Conservation (phyloP, 2,797 vertebrate species). For the Lepilemur ruficaudatus region DNA sequence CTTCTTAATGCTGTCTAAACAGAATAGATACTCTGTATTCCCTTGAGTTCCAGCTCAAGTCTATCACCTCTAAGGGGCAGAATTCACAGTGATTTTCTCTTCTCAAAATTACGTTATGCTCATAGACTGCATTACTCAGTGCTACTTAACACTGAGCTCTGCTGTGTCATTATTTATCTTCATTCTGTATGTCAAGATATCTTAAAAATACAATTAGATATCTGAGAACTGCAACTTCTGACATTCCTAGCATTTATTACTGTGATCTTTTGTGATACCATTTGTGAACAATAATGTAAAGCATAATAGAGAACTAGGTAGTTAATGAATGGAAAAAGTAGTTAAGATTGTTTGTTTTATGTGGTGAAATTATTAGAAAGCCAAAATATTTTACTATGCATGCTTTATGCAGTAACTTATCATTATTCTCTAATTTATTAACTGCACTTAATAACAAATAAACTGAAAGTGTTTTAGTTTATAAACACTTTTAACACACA, state of each 20-base stretch:
- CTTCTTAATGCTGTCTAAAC: not conserved
- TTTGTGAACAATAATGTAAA: not conserved
- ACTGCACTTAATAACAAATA: not conserved
- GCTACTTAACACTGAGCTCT: not conserved
- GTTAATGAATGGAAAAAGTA: not conserved
- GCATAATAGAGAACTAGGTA: not conserved
- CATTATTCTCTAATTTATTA: not conserved
- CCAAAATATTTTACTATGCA: not conserved
- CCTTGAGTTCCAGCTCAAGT: not conserved
- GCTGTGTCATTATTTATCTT: not conserved
- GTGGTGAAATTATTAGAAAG: not conserved
- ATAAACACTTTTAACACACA: not conserved
- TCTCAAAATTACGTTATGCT: not conserved
- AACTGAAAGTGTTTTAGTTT: not conserved
- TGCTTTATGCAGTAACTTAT: not conserved
- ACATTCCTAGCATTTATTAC: not conserved
- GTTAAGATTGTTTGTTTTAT: not conserved
- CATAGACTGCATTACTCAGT: not conserved
- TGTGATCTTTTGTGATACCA: not conserved
- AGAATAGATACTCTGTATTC: not conserved
- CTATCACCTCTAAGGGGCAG: not conserved
- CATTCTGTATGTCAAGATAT: not conserved
- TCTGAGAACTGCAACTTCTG: not conserved
- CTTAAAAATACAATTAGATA: not conserved
- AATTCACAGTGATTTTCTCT: not conserved